Base-by-base conservation (phyloP, 2,797 vertebrate genomes). In the Lagodon rhomboides region DNA sequence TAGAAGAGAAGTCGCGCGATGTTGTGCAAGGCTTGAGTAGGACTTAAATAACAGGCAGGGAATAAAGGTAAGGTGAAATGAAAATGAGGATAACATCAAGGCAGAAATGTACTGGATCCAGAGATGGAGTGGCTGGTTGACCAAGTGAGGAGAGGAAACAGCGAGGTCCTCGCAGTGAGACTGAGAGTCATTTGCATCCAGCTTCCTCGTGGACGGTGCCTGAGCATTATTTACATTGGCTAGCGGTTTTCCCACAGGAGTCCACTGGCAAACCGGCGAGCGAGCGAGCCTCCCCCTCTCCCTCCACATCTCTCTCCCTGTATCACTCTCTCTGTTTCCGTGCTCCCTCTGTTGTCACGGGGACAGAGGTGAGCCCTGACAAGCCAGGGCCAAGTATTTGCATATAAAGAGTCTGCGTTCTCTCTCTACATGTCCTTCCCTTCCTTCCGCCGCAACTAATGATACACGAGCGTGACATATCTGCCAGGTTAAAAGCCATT, bases 291-390 rank as follows among this genome's bases (percentile, higher is more conserved):
- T 53, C 23, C 59, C 22, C 56, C 51, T 44, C 64, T 34, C 68
- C 55, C 68, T 69, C 73, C 67, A 23, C 75, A 62, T 80, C 71
- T 62, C 63, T 62, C 58, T 78, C 72, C 59, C 55, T 80, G 73
- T 64, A 82, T 91, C 84, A 83, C 68, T 85, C 84, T 82, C 80
- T 82, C 59, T 69, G 70, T 80, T 78, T 77, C 75, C 63, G 78
- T 77, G 77, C 84, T 85, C 85, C 80, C 79, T 74, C 75, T 91
- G 89, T 86, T 93, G 89, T 92, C 83, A 88, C 54, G 44, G 85
- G 86, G 89, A 92, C 91, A 93, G 83, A 89, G 92, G 91, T 91
- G 89, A 93, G 85, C 73, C 83, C 86, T 91, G 91, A 92, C 92
- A 92, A 87, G 79, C 90, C 89, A 89, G 82, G 87, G 89, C 85